Percentiles rank a stretch among this genome's conserved stretches.
phyloP scores from a whole-genome alignment of 2,113 vertebrate genomes.

The Phaetusa simplex region DNA sequence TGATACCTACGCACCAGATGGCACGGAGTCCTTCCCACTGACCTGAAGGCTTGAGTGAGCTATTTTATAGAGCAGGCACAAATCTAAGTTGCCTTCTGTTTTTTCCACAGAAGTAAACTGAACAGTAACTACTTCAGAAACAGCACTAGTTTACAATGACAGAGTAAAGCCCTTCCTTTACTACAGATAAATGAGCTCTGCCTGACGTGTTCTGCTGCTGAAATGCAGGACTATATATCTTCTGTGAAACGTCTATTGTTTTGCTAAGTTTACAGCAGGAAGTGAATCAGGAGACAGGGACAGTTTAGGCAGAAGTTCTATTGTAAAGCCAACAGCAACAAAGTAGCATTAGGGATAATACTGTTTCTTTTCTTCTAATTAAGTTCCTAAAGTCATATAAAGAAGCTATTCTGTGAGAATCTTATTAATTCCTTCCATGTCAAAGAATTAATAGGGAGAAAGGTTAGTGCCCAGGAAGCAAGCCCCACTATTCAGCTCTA shows the following conservation, averaged over 20 bases:
- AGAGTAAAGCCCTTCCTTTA: neutral
- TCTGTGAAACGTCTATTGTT: slow-evolving; percentile 49
- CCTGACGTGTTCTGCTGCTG: neutral
- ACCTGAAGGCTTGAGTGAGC: neutral
- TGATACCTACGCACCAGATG: neutral
- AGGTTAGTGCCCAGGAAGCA: slow-evolving; percentile 44
- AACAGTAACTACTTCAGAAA: neutral
- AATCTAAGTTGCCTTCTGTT: neutral
- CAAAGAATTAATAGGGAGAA: slow-evolving; percentile 42
- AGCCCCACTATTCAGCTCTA: neutral
- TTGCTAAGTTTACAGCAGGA: slow-evolving; percentile 39
- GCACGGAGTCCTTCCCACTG: neutral
- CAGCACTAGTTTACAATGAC: neutral
- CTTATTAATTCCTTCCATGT: slow-evolving; percentile 27
- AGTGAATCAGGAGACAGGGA: slow-evolving; percentile 30
- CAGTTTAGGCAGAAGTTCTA: slow-evolving; percentile 29
- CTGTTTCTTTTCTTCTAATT: slow-evolving; percentile 22
- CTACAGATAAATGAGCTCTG: neutral
- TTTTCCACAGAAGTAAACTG: neutral
- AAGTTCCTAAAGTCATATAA: slow-evolving; percentile 27
- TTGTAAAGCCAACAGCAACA: slow-evolving; percentile 29
- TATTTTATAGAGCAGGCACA: neutral
- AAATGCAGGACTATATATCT: neutral
- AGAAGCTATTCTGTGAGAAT: slow-evolving; percentile 20
- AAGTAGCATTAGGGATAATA: slow-evolving; percentile 20